Conservation (phyloP, 2,797 vertebrate species). For the Cirrhinus mrigala region DNA sequence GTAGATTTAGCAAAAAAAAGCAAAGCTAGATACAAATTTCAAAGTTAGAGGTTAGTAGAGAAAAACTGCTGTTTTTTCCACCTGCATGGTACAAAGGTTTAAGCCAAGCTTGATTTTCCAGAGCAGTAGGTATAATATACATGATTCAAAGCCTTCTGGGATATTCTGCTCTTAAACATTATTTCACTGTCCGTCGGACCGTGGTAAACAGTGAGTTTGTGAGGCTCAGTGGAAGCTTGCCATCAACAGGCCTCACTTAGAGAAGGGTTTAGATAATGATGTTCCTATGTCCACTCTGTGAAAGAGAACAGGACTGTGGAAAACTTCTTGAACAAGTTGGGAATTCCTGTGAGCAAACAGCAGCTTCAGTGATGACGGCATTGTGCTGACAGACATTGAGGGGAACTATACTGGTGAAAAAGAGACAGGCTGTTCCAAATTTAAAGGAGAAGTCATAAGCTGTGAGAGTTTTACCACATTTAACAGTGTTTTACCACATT, state of each 20-base stretch:
- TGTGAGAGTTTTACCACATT: not conserved
- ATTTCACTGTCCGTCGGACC: constrained; percentile 1
- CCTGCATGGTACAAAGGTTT: not conserved
- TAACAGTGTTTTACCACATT: no score
- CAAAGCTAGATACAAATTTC: not conserved
- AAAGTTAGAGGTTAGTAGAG: not conserved
- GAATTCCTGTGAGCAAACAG: constrained; percentile 35
- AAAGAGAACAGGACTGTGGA: constrained; percentile 45
- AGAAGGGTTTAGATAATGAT: constrained; percentile 35
- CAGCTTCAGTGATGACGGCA: constrained; percentile 12
- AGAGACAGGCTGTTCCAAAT: not conserved
- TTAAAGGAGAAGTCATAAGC: not conserved
- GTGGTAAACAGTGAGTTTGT: not conserved
- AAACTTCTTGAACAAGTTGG: not conserved
- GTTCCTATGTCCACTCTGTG: not conserved
- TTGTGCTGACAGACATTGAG: constrained; percentile 32
- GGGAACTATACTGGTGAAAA: constrained; percentile 20
- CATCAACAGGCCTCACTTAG: constrained; percentile 18
- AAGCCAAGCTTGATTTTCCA: constrained; percentile 14
- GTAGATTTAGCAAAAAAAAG: constrained; percentile 39
- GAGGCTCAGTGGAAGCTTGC: constrained; percentile 20
- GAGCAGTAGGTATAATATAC: not conserved
- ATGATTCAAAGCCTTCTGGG: not conserved
- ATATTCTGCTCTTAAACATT: constrained; percentile 19
- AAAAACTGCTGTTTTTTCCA: not conserved